Conservation (phyloP, 2,113 vertebrate species). For the Pogonocichla stellata region DNA sequence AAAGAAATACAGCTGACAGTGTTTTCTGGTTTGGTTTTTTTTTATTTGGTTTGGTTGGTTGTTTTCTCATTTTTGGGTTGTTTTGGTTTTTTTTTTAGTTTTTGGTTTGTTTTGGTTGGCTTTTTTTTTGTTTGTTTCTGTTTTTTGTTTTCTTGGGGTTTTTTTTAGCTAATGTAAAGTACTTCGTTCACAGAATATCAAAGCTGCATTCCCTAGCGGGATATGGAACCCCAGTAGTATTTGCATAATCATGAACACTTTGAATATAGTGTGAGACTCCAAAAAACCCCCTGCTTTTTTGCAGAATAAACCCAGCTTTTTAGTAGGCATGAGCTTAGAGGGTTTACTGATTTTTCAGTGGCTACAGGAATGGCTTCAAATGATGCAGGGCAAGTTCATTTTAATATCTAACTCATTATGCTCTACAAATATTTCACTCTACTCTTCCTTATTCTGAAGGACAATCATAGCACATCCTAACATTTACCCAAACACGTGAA, state of each 20-base stretch:
- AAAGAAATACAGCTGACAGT: slow-evolving; percentile 40
- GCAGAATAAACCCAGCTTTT: slow-evolving; percentile 11
- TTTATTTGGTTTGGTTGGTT: neutral
- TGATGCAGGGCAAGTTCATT: slow-evolving; percentile 10
- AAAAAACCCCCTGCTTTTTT: neutral
- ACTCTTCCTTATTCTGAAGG: neutral
- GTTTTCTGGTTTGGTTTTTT: neutral
- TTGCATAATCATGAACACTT: slow-evolving; percentile 23
- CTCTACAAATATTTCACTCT: neutral
- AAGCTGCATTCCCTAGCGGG: neutral
- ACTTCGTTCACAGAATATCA: slow-evolving; percentile 25
- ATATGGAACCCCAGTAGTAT: neutral
- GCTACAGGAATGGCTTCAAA: neutral
- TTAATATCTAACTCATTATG: slow-evolving; percentile 22
- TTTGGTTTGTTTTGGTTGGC: neutral
- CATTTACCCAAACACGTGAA: neutral
- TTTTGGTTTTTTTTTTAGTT: neutral
- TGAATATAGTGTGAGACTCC: neutral
- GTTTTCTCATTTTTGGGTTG: neutral
- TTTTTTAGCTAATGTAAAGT: slow-evolving; percentile 17
- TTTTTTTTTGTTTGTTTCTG: neutral
- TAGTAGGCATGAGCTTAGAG: neutral
- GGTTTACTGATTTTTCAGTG: slow-evolving; percentile 15
- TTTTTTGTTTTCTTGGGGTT: too few species aligned
- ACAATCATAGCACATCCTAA: neutral